Base-by-base conservation (phyloP, 2,888 invertebrate genomes). In the Eristalinus sepulchralis region DNA sequence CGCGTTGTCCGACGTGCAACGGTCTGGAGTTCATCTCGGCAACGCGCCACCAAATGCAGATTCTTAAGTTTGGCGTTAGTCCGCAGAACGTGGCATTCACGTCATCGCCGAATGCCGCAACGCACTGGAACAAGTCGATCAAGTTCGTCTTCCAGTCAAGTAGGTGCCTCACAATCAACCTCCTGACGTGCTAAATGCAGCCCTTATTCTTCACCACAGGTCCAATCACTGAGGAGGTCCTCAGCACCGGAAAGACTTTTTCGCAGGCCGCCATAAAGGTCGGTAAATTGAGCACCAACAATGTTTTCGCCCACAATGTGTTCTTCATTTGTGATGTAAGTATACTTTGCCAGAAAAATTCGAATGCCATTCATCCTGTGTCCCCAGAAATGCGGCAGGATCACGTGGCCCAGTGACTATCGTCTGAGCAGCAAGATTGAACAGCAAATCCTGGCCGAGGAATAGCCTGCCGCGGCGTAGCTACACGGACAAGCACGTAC, bases 271-370 rank as follows among this genome's bases (percentile, higher is more conserved):
- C 55, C 5, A 75, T 86, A 13, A 78, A 75, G 67, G 73, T 78
- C 4, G 66, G 75, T 20, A 86, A 86, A 53, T 31, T 86, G 0
- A 79, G 66, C 60, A 55, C 73, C 9, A 71, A 75, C 27, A 66
- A 33, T 22, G 34, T 75, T 75, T 62, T 55, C n/a, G 68, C 81
- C 22, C 82, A 86, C 11, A 62, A 11, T 20, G 57, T 34, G 17
- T 83, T 83, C 59, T 86, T 67, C 63, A 86, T 86, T 67, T 86
- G 86, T 83, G 83, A 86, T 83, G 86, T 86, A 53, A 83, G 86
- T 55, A 34, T 55, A 20, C 1, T 39, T 13, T 33, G 22, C 4
- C 33, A n/a, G 2, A 31, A 3, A n/a, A 6, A 2, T 67, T 11
- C 13, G 1, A 5, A 17, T 11, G 2, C 22, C 9, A 9, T 2